Conservation (phyloP, 2,113 vertebrate species). For the Cephalopholis sonnerati region DNA sequence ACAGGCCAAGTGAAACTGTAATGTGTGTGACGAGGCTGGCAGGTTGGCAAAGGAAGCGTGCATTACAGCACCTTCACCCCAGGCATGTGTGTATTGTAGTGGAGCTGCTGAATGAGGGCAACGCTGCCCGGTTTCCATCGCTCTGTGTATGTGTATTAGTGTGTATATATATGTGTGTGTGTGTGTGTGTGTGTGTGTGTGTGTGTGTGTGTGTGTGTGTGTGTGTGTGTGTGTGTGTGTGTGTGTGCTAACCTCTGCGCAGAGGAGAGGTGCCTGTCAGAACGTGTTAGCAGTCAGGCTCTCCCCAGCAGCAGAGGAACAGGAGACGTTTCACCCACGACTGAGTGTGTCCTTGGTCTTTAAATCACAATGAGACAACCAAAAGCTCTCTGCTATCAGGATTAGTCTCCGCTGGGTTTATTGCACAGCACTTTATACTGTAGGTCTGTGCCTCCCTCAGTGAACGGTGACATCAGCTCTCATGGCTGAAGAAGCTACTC, state of each 20-base stretch:
- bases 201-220: background rate
- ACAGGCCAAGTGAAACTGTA: conserved; percentile 10
- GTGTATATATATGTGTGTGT: conserved; percentile 1
- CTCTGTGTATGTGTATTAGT: background rate
- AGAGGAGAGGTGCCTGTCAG: conserved; percentile 55
- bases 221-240: conserved; percentile 2
- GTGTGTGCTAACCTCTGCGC: background rate
- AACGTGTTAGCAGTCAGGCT: conserved; percentile 43
- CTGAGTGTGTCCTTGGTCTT: conserved; percentile 52
- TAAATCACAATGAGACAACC: conserved; percentile 62
- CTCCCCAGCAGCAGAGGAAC: conserved; percentile 32
- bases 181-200: background rate
- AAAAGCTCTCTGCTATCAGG: conserved; percentile 54
- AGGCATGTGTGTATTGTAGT: conserved; percentile 6
- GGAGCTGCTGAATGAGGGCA: conserved; percentile 42
- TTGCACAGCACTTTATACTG: background rate
- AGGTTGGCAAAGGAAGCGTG: background rate
- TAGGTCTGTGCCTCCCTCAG: background rate
- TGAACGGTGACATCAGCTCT: conserved; percentile 11
- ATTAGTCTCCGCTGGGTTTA: conserved; percentile 23
- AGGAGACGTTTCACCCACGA: conserved; percentile 32
- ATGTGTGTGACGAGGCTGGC: background rate
- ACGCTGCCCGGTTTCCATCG: background rate
- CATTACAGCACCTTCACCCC: background rate
- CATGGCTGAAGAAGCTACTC: conserved; percentile 8